Evolutionary conservation across 2,113 vertebrate species (phyloP), one percentile per base, ranked within the genome.

Genomic region (Sylvilagus bachmani): DNA sequence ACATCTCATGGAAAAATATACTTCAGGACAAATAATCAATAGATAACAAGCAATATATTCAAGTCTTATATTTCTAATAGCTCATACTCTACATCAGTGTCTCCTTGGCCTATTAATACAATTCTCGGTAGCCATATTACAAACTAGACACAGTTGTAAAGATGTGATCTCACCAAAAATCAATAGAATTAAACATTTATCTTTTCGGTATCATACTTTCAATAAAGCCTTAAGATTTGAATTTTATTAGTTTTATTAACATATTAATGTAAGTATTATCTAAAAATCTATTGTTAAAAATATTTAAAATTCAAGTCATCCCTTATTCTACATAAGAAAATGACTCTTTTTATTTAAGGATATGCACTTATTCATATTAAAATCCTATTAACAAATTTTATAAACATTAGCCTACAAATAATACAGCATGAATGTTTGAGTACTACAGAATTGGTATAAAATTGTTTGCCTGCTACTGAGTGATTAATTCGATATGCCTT

Each of bases 291-390:
- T 24, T 80, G n/a, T 86, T 80, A 89, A 58, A 74, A 83, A 49
- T 61, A 62, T 58, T 58, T 58, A 17, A 73, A 44, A 74, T 71
- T 80, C 51, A 91, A 85, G 17, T 58, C 27, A 92, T 27, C 19
- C 24, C 24, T 73, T 92, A 58, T 24, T 25, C 66, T 51, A 62
- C 33, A 24, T 75, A 93, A 21, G 31, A 66, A 93, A 94, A 91
- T 86, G 29, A n/a, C 19, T 81, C 1, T 67, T 71, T 33, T 6
- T 85, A 69, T 80, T 49, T 86, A 86, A 73, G 16, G 14, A 58
- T 73, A 31, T 53, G 2, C 11, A 27, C 78, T 73, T 86, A 62
- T 74, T 24, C 36, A 36, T 69, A 61, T 88, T 53, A 87, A 25
- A 70, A 51, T 61, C 4, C 6, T 90, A 13, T 55, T 75, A 22